Evolutionary conservation across 2,888 invertebrate genomes (phyloP).

Genomic region (Pristionchus maxplancki): DNA sequence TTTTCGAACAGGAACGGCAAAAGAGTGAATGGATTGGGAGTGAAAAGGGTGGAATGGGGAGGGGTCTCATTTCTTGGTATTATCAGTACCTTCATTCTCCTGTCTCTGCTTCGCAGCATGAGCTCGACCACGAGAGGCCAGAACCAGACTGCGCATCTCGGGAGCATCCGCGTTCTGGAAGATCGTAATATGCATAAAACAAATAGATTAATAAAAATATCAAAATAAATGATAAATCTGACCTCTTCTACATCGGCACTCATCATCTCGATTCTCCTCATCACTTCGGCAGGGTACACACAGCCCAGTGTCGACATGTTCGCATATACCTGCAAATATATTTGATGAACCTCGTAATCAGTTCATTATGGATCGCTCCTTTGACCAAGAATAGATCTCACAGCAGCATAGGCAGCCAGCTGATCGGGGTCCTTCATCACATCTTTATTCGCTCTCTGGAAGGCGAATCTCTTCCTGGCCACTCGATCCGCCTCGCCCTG

Average conservation of each 20-base stretch:
- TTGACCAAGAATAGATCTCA: not conserved
- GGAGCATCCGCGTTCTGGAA: not conserved
- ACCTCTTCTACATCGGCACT: constrained; percentile 33
- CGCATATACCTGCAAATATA: constrained; percentile 52
- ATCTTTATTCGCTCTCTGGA: constrained; percentile 37
- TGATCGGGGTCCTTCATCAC: constrained; percentile 14
- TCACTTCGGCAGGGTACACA: constrained; percentile 50
- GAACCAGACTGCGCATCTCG: constrained; percentile 42
- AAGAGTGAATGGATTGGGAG: not conserved
- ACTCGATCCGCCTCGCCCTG: constrained; percentile 38
- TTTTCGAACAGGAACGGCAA: not conserved
- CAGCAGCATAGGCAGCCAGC: constrained; percentile 46
- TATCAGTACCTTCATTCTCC: constrained; percentile 14
- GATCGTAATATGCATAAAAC: not conserved
- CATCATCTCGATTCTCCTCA: constrained; percentile 40
- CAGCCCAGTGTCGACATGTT: constrained; percentile 49
- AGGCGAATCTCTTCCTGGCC: constrained; percentile 48
- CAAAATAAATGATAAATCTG: too few species aligned
- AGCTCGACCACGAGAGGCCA: constrained; percentile 46
- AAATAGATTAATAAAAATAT: too few species aligned
- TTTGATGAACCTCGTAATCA: too few species aligned
- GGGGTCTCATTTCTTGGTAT: constrained; percentile 19
- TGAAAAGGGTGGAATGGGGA: too few species aligned
- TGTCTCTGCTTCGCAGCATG: constrained; percentile 45
- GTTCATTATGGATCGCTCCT: too few species aligned